A percentile compares a stretch with the other conserved stretches of the same genome.
Evolutionary conservation across 2,113 vertebrate species (phyloP).

Genomic region (Thinocorus orbignyianus): DNA sequence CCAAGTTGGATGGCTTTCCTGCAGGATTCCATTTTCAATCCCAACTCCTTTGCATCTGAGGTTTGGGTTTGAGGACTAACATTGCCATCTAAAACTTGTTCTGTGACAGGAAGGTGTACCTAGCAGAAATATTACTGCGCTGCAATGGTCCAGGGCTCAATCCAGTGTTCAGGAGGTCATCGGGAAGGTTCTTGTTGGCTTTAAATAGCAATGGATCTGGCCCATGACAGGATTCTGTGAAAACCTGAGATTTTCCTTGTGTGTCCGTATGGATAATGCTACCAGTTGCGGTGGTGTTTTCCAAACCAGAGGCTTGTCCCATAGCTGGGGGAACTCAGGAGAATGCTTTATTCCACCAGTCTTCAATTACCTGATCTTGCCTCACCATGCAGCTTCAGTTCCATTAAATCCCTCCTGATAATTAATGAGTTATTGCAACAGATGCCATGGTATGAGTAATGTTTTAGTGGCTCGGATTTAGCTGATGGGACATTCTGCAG

Average conservation of each 20-base stretch:
- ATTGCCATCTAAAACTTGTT: background rate
- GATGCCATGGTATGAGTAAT: fast-evolving
- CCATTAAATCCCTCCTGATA: no score
- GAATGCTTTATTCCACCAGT: background rate
- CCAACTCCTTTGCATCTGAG: fast-evolving
- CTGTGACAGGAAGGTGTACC: background rate
- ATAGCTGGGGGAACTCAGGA: background rate
- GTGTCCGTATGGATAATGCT: background rate
- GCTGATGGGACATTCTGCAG: background rate
- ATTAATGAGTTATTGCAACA: background rate
- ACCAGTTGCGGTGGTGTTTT: background rate
- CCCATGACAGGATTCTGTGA: background rate
- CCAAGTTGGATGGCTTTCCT: background rate
- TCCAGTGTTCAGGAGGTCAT: background rate
- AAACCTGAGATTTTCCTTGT: background rate
- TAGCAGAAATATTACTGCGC: background rate
- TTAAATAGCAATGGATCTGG: background rate
- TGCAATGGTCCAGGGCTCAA: background rate
- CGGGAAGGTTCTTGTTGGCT: background rate
- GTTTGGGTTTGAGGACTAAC: background rate
- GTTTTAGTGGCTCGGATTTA: background rate
- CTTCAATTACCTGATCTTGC: fast-evolving
- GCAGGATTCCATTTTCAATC: background rate
- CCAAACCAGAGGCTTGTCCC: background rate
- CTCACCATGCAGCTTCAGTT: background rate